Conservation (phyloP, 2,888 invertebrate genomes). For the Dryobota labecula region DNA sequence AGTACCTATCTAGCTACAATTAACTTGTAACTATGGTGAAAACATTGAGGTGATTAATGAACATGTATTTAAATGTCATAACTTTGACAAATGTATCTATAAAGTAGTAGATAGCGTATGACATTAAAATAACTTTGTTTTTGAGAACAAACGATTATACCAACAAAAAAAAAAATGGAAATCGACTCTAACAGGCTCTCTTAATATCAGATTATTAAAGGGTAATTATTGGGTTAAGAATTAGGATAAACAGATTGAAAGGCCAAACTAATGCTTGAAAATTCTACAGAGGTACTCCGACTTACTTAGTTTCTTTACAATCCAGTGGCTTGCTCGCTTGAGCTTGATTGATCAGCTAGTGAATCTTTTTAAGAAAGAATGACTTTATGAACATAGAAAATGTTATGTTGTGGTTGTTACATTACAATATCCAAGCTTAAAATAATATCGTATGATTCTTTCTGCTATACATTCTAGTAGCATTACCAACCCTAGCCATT, state of each 20-base stretch:
- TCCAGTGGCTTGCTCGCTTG: neutral
- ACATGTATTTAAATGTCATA: neutral
- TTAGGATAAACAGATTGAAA: neutral
- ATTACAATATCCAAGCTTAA: neutral
- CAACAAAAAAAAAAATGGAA: neutral
- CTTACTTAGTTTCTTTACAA: neutral
- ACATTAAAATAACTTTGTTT: conserved; percentile 2
- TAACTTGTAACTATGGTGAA: neutral
- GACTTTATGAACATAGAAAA: neutral
- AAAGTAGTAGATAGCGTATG: neutral
- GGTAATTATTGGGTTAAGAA: neutral
- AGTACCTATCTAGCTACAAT: neutral
- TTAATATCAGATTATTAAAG: neutral
- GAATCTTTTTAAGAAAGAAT: neutral
- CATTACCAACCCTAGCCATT: conserved; percentile 34
- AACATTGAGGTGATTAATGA: neutral
- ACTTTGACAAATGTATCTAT: neutral
- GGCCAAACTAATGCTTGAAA: neutral
- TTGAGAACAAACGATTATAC: neutral
- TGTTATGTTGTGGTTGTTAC: neutral
- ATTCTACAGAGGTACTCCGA: neutral
- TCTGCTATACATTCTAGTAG: neutral
- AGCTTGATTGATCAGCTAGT: too few relatives aligned
- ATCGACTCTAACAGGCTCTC: neutral
- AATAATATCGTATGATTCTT: neutral